Evolutionary conservation across 2,113 vertebrate species (phyloP), one percentile per base, ranked within the genome.

Genomic region (Lichenostomus cassidix): DNA sequence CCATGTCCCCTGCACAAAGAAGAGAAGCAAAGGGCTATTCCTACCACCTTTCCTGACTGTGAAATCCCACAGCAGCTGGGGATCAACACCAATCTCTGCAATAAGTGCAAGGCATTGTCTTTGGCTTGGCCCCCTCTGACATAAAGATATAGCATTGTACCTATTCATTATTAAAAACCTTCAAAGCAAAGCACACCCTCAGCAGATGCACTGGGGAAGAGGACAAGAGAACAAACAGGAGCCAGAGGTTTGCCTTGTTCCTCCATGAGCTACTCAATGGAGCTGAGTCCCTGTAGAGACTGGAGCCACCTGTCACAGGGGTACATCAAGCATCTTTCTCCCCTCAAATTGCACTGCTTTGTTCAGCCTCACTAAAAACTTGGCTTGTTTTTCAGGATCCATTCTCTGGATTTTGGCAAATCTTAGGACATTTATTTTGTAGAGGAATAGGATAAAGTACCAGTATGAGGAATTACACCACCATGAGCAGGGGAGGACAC

Each of bases 401-500:
- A 10, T 59, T 65, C 67, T 56, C 52, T 50, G 49, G 28, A 15
- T 31, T 65, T 49, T 29, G 33, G 33, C 15, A 47, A 59, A 24
- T 23, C 33, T 65, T 56, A 22, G 22, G 47, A 31, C 29, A 33
- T 53, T 74, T n/a, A 29, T 49, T 52, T 22, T 28, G n/a, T 14
- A 33, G n/a, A 81, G 65, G 75, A 89, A 50, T 3, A 60, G 9
- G 8, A 19, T 31, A 24, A 65, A 67, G 18, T 19, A 41, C 33
- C 35, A 31, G 11, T 39, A 21, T 25, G 68, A 77, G 39, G 25
- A 67, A 63, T 42, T 37, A 27, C 21, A 67, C 33, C 50, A 22
- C 6, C 27, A 3, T 7, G 7, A 31, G 17, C 4, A 16, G 4
- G 9, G 4, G 12, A 33, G 3, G 2, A 16, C 15, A 35, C 22